A percentile compares a stretch with the other conserved stretches of the same genome.
These are phyloP conservation scores for Platorchestia sp. DNA, from an alignment of 1,140 invertebrate species.

Conservation along the genomic window DNA sequence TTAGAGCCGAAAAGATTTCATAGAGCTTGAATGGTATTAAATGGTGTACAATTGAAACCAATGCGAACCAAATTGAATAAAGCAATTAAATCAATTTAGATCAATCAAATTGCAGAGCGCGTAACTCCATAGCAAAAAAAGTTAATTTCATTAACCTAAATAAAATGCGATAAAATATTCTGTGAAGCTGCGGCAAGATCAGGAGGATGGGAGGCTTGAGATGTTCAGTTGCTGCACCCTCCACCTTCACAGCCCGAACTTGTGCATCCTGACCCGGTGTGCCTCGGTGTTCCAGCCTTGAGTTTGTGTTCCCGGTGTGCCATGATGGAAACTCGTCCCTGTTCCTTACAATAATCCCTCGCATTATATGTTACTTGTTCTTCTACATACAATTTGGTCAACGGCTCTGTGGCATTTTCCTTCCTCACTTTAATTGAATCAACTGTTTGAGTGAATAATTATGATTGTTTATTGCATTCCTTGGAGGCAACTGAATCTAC, in stretches of 20 bases:
- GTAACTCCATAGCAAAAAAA: not conserved
- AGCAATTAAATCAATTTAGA: not conserved
- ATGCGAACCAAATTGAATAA: not conserved
- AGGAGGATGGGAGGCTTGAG: not conserved
- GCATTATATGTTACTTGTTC: not conserved
- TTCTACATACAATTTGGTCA: not conserved
- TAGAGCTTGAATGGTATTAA: no score
- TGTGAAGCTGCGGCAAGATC: not conserved
- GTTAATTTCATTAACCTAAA: not conserved
- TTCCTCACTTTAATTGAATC: not conserved
- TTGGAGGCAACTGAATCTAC: not conserved
- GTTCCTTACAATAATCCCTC: not conserved
- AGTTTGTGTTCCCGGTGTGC: not conserved
- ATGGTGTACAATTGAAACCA: not conserved
- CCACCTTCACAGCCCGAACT: not conserved
- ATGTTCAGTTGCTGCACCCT: not conserved
- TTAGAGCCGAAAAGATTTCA: no score
- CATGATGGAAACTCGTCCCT: not conserved
- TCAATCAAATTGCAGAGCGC: not conserved
- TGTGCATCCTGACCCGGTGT: not conserved
- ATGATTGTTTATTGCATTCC: not conserved
- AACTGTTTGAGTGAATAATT: not conserved
- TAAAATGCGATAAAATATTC: not conserved
- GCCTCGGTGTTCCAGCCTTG: not conserved
- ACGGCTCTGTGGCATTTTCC: not conserved